These are phyloP conservation scores for Drosophila azteca DNA, from an alignment of 1,140 invertebrate genomes.

Conservation along the genomic window DNA sequence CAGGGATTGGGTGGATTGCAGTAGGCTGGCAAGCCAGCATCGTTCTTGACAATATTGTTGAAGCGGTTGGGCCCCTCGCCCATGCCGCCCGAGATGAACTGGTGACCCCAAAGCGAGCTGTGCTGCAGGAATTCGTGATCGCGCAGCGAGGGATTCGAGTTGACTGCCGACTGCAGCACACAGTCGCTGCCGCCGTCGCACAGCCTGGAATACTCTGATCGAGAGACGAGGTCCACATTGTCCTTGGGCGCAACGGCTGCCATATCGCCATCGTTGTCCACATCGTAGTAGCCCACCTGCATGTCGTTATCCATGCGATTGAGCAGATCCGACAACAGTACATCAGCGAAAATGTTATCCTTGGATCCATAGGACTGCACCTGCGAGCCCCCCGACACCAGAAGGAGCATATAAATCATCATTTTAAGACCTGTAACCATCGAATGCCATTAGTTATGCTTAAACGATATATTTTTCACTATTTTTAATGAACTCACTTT, in stretches of 20 bases:
- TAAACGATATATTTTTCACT: background rate
- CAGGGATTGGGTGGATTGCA: constrained; percentile 99
- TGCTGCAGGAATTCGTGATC: constrained; percentile 96
- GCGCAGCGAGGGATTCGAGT: constrained; percentile 89
- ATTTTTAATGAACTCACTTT: constrained; percentile 30
- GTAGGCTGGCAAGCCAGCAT: constrained; percentile 97
- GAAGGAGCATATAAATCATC: constrained; percentile 34
- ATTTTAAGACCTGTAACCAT: constrained; percentile 26
- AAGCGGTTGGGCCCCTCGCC: constrained; percentile 88
- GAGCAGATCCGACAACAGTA: constrained; percentile 87
- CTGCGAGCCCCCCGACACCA: constrained; percentile 25
- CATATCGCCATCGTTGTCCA: constrained; percentile 82
- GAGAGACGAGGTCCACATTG: constrained; percentile 84
- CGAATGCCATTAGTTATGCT: background rate
- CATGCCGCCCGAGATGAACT: constrained; percentile 90
- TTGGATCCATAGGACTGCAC: constrained; percentile 61
- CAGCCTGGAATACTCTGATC: constrained; percentile 84
- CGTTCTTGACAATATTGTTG: constrained; percentile 92
- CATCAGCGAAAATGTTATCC: constrained; percentile 85
- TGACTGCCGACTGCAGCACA: constrained; percentile 43
- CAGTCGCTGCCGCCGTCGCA: constrained; percentile 74
- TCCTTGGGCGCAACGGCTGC: constrained; percentile 71
- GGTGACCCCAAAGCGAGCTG: constrained; percentile 93
- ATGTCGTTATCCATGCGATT: constrained; percentile 89
- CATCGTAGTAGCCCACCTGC: constrained; percentile 86